Conservation (phyloP, 37 sponge, comb jelly and placozoan genomes). For the Eunapius fragilis region DNA sequence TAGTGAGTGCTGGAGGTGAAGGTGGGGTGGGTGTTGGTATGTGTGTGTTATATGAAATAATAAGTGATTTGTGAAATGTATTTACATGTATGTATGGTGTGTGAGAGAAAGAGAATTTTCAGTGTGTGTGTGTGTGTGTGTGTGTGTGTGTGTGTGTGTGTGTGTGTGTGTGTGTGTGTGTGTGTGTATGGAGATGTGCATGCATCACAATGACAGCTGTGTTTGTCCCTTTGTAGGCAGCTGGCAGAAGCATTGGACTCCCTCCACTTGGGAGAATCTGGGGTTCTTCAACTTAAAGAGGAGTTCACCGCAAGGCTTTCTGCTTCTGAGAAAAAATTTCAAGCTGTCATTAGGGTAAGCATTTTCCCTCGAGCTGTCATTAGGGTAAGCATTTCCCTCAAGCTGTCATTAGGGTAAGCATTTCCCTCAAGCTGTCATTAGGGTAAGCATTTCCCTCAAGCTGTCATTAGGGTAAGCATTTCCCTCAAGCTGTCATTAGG, state of each 20-base stretch:
- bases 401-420: too few species aligned
- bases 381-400: too few species aligned
- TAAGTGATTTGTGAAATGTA: background rate
- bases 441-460: too few species aligned
- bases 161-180: background rate
- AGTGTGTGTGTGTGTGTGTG: conserved; percentile 13
- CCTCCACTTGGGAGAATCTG: background rate
- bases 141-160: conserved; percentile 14
- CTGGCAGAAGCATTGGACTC: conserved; percentile 44
- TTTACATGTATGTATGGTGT: background rate
- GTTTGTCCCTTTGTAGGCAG: conserved; percentile 15
- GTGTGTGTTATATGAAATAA: background rate
- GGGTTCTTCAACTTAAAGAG: conserved; percentile 50
- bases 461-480: too few species aligned
- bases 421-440: too few species aligned
- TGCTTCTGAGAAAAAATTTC: conserved; percentile 72
- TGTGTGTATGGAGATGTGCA: background rate
- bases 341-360: too few species aligned
- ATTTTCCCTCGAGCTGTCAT: too few species aligned
- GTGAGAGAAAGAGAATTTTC: background rate
- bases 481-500: too few species aligned
- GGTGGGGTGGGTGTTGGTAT: background rate
- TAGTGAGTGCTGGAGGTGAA: background rate
- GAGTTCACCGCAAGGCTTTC: conserved; percentile 73
- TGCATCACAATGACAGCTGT: background rate